Evolutionary conservation across 2,113 vertebrate species (phyloP).

Genomic region (Melanerpes aurifrons): DNA sequence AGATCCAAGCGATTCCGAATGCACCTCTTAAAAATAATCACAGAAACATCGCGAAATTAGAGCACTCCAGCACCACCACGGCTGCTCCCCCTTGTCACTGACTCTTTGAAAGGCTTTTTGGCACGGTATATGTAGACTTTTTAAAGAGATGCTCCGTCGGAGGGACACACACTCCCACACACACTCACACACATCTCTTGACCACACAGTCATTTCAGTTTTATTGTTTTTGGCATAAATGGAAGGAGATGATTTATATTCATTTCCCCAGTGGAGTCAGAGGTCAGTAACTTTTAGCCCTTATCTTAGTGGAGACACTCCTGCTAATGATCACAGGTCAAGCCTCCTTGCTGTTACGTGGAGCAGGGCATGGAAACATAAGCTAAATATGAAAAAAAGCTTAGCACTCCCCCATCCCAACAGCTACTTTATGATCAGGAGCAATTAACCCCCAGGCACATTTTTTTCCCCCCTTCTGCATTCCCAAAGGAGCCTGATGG

Average conservation of each 20-base stretch:
- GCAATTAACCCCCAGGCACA: background rate
- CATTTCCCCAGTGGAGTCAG: background rate
- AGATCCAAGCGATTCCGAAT: background rate
- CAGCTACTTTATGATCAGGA: background rate
- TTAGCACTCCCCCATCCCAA: too few relatives aligned
- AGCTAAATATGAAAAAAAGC: background rate
- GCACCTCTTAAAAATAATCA: background rate
- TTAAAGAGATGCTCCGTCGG: background rate
- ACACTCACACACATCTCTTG: background rate
- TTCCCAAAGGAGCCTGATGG: background rate
- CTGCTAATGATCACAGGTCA: background rate
- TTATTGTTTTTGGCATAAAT: slow-evolving; percentile 25
- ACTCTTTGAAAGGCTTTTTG: background rate
- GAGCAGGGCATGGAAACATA: background rate
- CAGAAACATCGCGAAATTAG: background rate
- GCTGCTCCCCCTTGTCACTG: background rate
- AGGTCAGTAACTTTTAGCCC: slow-evolving; percentile 36
- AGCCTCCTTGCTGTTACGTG: background rate
- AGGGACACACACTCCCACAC: too few relatives aligned
- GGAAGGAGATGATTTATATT: slow-evolving; percentile 40
- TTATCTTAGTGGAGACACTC: slow-evolving; percentile 13
- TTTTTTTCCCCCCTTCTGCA: background rate
- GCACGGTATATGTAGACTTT: too few relatives aligned
- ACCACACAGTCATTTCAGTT: background rate
- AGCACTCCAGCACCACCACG: background rate